Conservation (phyloP, 2,888 invertebrate genomes). For the Elegia similella region DNA sequence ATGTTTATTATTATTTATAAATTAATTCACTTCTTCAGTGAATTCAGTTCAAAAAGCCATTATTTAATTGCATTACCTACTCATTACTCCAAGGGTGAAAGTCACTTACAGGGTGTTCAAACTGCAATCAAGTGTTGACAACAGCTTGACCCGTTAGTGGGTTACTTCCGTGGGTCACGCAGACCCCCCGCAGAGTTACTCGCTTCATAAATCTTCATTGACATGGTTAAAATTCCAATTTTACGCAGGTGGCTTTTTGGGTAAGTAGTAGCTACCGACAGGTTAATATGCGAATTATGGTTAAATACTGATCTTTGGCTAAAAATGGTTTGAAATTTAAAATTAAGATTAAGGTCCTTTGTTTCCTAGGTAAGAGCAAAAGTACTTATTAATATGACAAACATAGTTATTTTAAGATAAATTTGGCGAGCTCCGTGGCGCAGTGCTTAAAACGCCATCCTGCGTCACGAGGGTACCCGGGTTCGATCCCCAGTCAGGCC, state of each 20-base stretch:
- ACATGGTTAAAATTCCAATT: not conserved
- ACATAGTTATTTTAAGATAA: too few species aligned
- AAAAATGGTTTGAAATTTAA: not conserved
- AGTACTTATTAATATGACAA: too few species aligned
- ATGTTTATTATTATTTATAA: too few species aligned
- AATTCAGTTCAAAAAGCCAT: too few species aligned
- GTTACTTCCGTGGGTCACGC: not conserved
- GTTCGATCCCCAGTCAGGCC: too few species aligned
- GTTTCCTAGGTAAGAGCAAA: too few species aligned
- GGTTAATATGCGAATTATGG: not conserved
- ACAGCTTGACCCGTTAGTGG: conserved; percentile 6
- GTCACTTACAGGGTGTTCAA: not conserved
- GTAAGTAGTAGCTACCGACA: not conserved
- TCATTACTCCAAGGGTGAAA: not conserved
- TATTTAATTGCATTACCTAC: not conserved
- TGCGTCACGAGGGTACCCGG: too few species aligned
- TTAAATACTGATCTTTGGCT: too few species aligned
- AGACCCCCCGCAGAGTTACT: not conserved
- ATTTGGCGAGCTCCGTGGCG: too few species aligned
- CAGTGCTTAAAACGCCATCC: too few species aligned
- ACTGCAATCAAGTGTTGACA: conserved; percentile 10
- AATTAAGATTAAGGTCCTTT: too few species aligned
- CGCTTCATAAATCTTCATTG: conserved; percentile 2
- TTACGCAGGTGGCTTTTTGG: not conserved
- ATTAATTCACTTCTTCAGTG: too few species aligned